Conservation (phyloP, 92 coral and sea anemone genomes). For the Isaurus tuberculatus region DNA sequence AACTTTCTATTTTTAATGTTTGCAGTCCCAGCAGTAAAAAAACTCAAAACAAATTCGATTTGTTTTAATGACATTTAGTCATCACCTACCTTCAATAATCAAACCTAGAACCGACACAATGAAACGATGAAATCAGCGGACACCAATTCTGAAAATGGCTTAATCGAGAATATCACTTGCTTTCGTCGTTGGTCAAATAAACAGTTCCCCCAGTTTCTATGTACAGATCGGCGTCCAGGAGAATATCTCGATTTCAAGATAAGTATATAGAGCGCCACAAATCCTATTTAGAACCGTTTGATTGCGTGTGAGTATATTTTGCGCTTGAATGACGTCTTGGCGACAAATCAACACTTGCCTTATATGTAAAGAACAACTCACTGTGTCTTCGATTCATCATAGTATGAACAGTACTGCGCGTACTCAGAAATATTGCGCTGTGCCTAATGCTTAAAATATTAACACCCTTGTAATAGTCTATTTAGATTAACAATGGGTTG, state of each 20-base stretch:
- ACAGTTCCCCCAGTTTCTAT: conserved; percentile 21
- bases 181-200: background rate
- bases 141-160: background rate
- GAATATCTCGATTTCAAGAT: conserved; percentile 25
- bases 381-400: conserved; percentile 9
- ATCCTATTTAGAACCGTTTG: conserved; percentile 59
- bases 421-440: conserved; percentile 58
- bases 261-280: conserved; percentile 64
- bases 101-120: background rate
- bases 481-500: conserved; percentile 71
- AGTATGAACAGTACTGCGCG: conserved; percentile 49
- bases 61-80: background rate
- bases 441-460: conserved; percentile 65
- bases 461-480: conserved; percentile 67
- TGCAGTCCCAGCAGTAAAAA: background rate
- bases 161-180: conserved; percentile 4
- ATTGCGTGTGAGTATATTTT: conserved; percentile 63
- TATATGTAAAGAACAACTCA: conserved; percentile 62
- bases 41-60: background rate
- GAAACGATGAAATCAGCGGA: background rate
- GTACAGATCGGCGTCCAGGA: background rate
- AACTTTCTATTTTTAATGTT: background rate
- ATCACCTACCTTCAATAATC: background rate
- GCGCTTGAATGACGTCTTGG: conserved; percentile 64
- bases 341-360: conserved; percentile 59